Evolutionary conservation across 2,113 vertebrate genomes (phyloP).

Genomic region (Azemiops feae): DNA sequence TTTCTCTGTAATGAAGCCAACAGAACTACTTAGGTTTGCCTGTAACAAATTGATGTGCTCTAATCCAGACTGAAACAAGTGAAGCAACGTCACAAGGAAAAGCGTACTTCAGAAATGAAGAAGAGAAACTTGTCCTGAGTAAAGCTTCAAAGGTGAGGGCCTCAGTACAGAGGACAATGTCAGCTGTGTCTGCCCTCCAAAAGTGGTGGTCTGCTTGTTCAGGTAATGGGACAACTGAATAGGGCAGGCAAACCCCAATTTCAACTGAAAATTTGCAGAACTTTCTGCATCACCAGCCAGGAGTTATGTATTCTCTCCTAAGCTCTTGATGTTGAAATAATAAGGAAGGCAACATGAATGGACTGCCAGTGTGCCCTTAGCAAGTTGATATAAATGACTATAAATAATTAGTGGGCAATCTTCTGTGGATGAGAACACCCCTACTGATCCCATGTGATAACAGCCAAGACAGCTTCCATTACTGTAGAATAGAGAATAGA

Average conservation of each 20-base stretch:
- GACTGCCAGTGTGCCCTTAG: background rate
- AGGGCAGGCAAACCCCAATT: background rate
- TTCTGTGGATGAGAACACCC: background rate
- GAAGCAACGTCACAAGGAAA: background rate
- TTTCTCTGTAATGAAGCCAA: background rate
- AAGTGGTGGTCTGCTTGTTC: background rate
- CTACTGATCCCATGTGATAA: background rate
- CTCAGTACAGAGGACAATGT: background rate
- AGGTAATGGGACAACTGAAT: background rate
- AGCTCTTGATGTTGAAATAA: background rate
- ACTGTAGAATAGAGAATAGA: no score
- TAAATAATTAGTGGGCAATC: background rate
- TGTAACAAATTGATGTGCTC: background rate
- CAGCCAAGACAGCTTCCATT: background rate
- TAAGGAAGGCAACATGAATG: background rate
- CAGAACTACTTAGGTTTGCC: background rate
- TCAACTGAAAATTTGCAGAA: background rate
- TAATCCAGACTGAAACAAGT: background rate
- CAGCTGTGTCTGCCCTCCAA: background rate
- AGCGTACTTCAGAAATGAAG: background rate
- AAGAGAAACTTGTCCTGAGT: background rate
- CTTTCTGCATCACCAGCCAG: background rate
- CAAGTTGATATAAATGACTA: background rate
- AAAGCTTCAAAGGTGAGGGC: background rate
- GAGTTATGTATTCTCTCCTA: background rate